These are phyloP conservation scores for Nemoura dubitans DNA, from an alignment of 2,888 invertebrate genomes.

Conservation along the genomic window DNA sequence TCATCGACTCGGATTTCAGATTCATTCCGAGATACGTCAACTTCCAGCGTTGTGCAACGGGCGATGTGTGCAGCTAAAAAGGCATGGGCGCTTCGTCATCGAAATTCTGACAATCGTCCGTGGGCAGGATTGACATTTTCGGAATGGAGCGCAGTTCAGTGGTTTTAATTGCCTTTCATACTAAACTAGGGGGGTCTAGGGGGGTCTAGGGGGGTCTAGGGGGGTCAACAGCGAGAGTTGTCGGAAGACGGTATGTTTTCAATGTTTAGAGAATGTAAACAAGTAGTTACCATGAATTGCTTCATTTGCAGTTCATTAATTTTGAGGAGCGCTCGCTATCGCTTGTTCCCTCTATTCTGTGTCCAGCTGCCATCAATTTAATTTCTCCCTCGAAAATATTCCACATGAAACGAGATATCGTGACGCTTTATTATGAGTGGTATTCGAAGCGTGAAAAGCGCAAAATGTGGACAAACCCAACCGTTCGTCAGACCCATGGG, in stretches of 20 bases:
- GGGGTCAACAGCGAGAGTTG: not conserved
- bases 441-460: not conserved
- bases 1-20: not conserved
- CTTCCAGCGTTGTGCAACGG: not conserved
- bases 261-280: not conserved
- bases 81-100: not conserved
- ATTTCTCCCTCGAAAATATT: not conserved
- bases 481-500: not conserved
- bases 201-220: too few relatives aligned
- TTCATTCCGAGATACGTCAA: not conserved
- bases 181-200: not conserved
- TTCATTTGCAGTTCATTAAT: constrained; percentile 12
- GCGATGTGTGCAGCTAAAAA: not conserved
- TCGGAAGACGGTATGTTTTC: not conserved
- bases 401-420: not conserved
- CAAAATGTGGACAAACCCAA: not conserved
- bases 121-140: not conserved
- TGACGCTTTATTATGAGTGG: not conserved
- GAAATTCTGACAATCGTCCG: not conserved
- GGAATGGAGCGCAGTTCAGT: not conserved
- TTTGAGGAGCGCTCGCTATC: not conserved
- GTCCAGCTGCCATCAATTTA: not conserved
- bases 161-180: not conserved
- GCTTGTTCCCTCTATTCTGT: not conserved
- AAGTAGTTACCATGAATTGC: not conserved